Evolutionary conservation across 2,797 vertebrate genomes (phyloP).

Genomic region (Anguilla marmorata): DNA sequence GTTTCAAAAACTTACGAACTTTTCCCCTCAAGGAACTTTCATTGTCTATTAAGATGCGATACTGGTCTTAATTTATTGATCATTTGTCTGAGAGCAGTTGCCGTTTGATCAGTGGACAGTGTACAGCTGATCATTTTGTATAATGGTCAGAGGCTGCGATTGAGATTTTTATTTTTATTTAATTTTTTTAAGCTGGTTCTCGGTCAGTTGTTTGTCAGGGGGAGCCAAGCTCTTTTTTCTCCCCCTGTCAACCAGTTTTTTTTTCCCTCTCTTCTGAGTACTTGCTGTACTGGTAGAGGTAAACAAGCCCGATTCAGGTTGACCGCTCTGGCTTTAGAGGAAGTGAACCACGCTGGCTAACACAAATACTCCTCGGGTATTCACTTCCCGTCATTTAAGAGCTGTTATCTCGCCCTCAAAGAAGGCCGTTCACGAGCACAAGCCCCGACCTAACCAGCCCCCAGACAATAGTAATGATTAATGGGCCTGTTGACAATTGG

Average conservation of each 20-base stretch:
- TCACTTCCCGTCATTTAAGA: background rate
- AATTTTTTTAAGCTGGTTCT: background rate
- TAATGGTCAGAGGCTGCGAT: background rate
- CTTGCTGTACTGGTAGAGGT: background rate
- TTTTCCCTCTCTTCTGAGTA: background rate
- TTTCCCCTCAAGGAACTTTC: background rate
- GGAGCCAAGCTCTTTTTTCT: background rate
- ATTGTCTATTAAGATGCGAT: too few relatives aligned
- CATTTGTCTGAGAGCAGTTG: too few relatives aligned
- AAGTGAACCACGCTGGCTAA: background rate
- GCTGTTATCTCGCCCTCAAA: slow-evolving; percentile 10
- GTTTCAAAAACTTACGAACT: background rate
- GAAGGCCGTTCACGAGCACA: background rate
- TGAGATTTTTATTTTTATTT: background rate
- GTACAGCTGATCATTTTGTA: too few relatives aligned
- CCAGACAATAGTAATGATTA: slow-evolving; percentile 22
- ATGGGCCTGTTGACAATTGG: slow-evolving; percentile 27
- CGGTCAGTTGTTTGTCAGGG: background rate
- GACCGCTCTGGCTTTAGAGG: background rate
- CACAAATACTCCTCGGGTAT: background rate
- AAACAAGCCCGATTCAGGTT: background rate
- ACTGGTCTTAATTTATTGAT: too few relatives aligned
- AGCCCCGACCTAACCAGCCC: background rate
- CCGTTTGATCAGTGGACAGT: too few relatives aligned
- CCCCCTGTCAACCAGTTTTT: background rate